These are phyloP conservation scores for Rhizomys pruinosus DNA, from an alignment of 2,113 vertebrate species.

Conservation along the genomic window DNA sequence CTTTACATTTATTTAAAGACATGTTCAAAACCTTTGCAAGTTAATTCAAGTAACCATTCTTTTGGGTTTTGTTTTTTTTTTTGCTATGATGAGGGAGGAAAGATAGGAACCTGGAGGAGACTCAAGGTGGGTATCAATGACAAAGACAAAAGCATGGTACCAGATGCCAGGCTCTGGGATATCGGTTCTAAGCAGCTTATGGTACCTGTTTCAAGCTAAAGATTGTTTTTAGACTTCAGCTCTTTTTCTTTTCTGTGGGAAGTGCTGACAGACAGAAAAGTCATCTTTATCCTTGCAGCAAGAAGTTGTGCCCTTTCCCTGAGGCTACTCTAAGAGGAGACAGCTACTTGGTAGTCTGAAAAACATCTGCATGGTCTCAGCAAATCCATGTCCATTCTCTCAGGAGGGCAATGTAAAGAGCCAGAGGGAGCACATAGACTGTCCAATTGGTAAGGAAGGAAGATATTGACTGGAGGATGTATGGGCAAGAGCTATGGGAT, in stretches of 20 bases:
- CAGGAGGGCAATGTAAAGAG: neutral
- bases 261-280: constrained; percentile 82
- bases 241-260: constrained; percentile 43
- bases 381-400: constrained; percentile 2
- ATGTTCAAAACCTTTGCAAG: constrained; percentile 69
- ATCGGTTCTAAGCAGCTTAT: constrained; percentile 15
- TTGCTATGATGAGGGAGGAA: constrained; percentile 60
- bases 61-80: constrained; percentile 70
- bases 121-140: constrained; percentile 58
- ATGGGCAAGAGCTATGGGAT: neutral
- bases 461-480: neutral
- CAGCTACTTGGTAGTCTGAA: neutral
- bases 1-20: constrained; percentile 67
- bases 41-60: constrained; percentile 47
- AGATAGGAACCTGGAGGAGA: neutral
- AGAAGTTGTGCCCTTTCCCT: constrained; percentile 9
- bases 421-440: neutral
- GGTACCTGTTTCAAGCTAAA: constrained; percentile 22
- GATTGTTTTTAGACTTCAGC: constrained; percentile 35
- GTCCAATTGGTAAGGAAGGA: neutral
- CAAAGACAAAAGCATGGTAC: constrained; percentile 76
- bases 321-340: constrained; percentile 8
- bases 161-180: neutral
- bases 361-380: neutral
- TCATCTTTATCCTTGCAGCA: constrained; percentile 6